Conservation (phyloP, 2,797 vertebrate species). For the Tauraco hartlaubi region DNA sequence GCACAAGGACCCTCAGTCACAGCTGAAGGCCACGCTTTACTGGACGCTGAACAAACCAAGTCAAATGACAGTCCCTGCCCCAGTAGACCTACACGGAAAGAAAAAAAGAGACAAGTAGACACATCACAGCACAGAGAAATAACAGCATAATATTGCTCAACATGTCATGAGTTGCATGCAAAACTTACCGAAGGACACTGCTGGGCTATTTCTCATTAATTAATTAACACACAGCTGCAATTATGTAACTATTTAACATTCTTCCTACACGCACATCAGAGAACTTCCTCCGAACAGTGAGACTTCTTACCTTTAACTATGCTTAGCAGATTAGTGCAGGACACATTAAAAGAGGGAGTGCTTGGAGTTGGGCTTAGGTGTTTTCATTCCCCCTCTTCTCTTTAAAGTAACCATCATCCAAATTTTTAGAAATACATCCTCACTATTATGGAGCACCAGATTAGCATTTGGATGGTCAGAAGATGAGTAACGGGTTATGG, state of each 20-base stretch:
- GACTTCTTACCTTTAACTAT: neutral
- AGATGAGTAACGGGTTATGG: neutral
- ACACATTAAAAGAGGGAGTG: neutral
- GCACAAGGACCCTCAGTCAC: neutral
- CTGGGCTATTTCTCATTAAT: neutral
- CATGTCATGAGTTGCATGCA: neutral
- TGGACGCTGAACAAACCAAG: neutral
- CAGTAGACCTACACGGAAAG: neutral
- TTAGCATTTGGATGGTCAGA: neutral
- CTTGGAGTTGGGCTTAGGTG: neutral
- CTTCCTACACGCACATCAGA: neutral
- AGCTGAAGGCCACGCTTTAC: neutral
- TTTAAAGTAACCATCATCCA: neutral
- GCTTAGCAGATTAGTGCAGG: neutral
- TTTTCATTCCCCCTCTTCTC: neutral
- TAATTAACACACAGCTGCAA: neutral
- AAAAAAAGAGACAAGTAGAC: neutral
- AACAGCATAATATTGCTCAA: neutral
- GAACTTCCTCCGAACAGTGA: neutral
- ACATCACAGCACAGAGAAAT: neutral
- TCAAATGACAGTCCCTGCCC: neutral
- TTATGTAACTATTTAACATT: neutral
- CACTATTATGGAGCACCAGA: neutral
- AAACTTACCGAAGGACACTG: neutral
- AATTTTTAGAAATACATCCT: neutral